phyloP scores from a whole-genome alignment of 2,888 invertebrate genomes.

The Limnephilus auricula region DNA sequence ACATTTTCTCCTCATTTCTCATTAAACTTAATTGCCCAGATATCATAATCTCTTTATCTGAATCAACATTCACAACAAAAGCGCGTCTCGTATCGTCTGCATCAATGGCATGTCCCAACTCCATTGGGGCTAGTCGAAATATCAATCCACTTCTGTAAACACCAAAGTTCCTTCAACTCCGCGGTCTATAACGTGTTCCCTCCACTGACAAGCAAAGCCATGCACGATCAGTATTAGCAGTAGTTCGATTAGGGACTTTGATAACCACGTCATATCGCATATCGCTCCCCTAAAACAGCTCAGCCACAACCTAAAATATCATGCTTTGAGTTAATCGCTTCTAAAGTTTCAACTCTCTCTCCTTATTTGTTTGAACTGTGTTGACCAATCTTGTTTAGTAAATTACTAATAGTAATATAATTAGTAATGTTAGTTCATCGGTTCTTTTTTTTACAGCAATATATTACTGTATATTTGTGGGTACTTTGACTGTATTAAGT shows the following conservation, averaged over 20 bases:
- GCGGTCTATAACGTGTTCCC: not conserved
- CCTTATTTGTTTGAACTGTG: too few species aligned
- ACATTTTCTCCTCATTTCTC: too few species aligned
- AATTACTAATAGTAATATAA: too few species aligned
- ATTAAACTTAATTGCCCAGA: not conserved
- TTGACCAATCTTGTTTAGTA: too few species aligned
- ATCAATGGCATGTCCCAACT: not conserved
- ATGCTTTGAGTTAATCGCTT: too few species aligned
- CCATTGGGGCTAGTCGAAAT: not conserved
- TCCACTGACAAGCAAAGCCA: not conserved
- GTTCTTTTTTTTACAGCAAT: too few species aligned
- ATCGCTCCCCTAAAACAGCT: not conserved
- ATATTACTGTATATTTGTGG: too few species aligned
- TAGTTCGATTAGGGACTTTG: not conserved
- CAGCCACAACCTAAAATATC: not conserved
- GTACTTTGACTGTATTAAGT: too few species aligned
- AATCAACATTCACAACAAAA: not conserved
- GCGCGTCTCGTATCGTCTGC: not conserved
- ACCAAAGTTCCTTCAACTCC: not conserved
- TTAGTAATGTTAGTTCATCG: too few species aligned
- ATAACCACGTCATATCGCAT: not conserved
- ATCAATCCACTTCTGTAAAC: slow-evolving; percentile 23
- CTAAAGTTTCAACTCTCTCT: too few species aligned
- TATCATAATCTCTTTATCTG: not conserved
- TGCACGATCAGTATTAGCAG: not conserved